Evolutionary conservation across 2,888 invertebrate species (phyloP).

Genomic region (Ophion costatus): DNA sequence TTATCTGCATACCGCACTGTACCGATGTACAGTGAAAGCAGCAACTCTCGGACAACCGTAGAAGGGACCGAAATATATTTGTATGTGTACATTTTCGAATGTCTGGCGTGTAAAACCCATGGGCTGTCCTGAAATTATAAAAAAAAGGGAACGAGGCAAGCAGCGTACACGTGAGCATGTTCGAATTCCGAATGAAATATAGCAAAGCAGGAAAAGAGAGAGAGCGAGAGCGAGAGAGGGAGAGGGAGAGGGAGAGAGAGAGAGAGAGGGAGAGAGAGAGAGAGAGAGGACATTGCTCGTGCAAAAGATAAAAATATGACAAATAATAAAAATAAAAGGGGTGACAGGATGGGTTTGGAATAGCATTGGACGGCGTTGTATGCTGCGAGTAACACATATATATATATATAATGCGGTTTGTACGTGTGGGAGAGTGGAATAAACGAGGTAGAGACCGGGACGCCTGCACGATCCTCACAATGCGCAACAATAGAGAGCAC

Average conservation of each 20-base stretch:
- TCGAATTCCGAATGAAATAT: slow-evolving; percentile 63
- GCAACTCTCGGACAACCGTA: slow-evolving; percentile 61
- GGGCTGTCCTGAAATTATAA: slow-evolving; percentile 42
- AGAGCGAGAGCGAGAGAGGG: slow-evolving; percentile 34
- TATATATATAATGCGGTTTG: slow-evolving; percentile 66
- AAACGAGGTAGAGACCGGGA: slow-evolving; percentile 79
- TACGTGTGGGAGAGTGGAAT: slow-evolving; percentile 72
- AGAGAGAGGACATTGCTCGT: slow-evolving; percentile 43
- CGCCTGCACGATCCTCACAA: slow-evolving; percentile 77
- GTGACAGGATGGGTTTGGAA: slow-evolving; percentile 58
- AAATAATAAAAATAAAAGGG: slow-evolving; percentile 62
- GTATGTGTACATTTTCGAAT: slow-evolving; percentile 17
- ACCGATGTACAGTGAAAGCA: slow-evolving; percentile 70
- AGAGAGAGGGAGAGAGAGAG: slow-evolving; percentile 13
- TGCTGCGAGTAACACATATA: slow-evolving; percentile 13
- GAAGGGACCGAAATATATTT: slow-evolving; percentile 26
- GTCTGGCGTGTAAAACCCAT: slow-evolving; percentile 30
- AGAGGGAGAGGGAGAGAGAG: slow-evolving; percentile 27
- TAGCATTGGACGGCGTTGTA: slow-evolving; percentile 44
- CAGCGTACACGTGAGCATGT: slow-evolving; percentile 43
- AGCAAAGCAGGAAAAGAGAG: slow-evolving; percentile 58
- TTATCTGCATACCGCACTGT: slow-evolving; percentile 70
- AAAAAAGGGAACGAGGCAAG: slow-evolving; percentile 28
- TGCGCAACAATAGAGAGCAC: slow-evolving; percentile 80
- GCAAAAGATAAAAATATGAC: slow-evolving; percentile 59